Conservation (phyloP, 2,888 invertebrate genomes). For the Silvanus unidentatus region DNA sequence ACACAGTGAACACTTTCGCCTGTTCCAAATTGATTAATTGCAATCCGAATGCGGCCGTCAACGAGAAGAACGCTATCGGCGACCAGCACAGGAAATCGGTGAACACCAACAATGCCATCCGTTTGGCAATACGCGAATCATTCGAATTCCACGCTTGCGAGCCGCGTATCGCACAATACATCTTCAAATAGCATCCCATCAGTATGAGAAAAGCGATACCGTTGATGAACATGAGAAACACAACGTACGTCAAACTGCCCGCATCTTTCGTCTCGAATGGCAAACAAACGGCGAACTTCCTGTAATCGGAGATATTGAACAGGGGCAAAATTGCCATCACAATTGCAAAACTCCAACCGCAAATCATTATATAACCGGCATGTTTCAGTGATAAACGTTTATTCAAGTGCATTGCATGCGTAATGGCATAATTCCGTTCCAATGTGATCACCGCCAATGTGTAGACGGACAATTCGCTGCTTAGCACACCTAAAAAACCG, state of each 20-base stretch:
- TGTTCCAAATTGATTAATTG: slow-evolving; percentile 89
- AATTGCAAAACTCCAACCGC: slow-evolving; percentile 88
- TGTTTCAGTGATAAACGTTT: slow-evolving; percentile 86
- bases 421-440: slow-evolving; percentile 94
- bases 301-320: slow-evolving; percentile 87
- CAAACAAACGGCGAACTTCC: slow-evolving; percentile 93
- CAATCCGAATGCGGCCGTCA: slow-evolving; percentile 88
- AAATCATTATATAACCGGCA: slow-evolving; percentile 86
- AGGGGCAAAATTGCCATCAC: slow-evolving; percentile 84
- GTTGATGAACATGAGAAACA: slow-evolving; percentile 85
- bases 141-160: slow-evolving; percentile 97
- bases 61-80: slow-evolving; percentile 91
- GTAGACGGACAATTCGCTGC: slow-evolving; percentile 91
- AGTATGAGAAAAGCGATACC: slow-evolving; percentile 90
- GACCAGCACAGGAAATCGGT: slow-evolving; percentile 98
- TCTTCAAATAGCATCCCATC: slow-evolving; percentile 93
- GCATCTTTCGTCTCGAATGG: slow-evolving; percentile 83
- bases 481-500: slow-evolving; percentile 90
- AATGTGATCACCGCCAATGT: slow-evolving; percentile 94
- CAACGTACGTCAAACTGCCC: slow-evolving; percentile 80
- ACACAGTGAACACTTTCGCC: slow-evolving; percentile 94
- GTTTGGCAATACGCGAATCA: slow-evolving; percentile 91
- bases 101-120: slow-evolving; percentile 94
- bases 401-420: slow-evolving; percentile 95
- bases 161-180: slow-evolving; percentile 97